Evolutionary conservation across 2,888 invertebrate genomes (phyloP).

Genomic region (Bruchidius siliquastri): DNA sequence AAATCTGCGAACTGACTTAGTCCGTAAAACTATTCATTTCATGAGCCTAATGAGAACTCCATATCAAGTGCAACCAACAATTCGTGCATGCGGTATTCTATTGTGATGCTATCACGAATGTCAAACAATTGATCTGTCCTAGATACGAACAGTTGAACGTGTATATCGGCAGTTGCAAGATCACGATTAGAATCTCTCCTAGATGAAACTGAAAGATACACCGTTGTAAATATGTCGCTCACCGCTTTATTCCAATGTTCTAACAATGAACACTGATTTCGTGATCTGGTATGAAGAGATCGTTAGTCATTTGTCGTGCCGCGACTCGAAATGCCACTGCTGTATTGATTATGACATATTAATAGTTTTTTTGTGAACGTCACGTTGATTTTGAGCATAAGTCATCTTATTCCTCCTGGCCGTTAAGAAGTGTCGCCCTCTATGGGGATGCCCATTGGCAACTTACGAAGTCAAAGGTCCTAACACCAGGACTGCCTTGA

Average conservation of each 20-base stretch:
- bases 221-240: not conserved
- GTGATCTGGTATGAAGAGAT: not conserved
- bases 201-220: not conserved
- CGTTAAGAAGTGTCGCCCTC: too few relatives aligned
- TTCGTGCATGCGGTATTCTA: not conserved
- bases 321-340: not conserved
- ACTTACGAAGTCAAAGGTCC: too few relatives aligned
- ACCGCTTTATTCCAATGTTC: not conserved
- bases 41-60: not conserved
- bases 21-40: too few relatives aligned
- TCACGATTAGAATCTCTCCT: not conserved
- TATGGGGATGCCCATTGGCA: too few relatives aligned
- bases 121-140: not conserved
- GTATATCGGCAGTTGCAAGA: not conserved
- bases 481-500: too few relatives aligned
- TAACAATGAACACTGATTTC: not conserved
- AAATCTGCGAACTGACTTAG: too few relatives aligned
- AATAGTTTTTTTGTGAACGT: too few relatives aligned
- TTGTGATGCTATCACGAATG: not conserved
- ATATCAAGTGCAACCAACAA: not conserved
- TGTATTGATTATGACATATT: too few relatives aligned
- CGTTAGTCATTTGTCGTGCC: not conserved
- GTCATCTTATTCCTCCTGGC: too few relatives aligned
- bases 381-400: too few relatives aligned
- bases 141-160: not conserved